Evolutionary conservation across 2,797 vertebrate species (phyloP), one percentile per base, ranked within the genome.

Genomic region (Rachycentron canadum): DNA sequence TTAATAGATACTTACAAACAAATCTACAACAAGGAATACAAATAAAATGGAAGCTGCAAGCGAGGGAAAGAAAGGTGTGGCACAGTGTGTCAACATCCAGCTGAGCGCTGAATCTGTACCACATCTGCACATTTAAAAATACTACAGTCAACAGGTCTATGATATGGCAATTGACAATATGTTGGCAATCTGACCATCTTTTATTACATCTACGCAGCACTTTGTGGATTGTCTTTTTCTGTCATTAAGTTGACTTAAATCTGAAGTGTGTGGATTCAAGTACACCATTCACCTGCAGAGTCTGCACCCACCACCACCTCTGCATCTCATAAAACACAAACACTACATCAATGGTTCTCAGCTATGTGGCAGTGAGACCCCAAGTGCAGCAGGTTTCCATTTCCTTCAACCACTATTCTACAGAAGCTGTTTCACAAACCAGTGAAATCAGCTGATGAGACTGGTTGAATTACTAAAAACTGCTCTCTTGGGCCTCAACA

Each of bases 1-100:
- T 96, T 93, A 97, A 96, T 97, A 95, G 94, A 95, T 95, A 96
- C 95, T 93, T 94, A 92, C 88, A 94, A 96, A 95, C 92, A 95
- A 89, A 96, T 94, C 95, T 97, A 97, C 95, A 96, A 91, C 92
- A 92, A 94, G 85, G 79, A 92, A 95, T 95, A 96, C 92, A 96
- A 96, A 94, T 86, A 91, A 92, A 95, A 93, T 90, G 91, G 90
- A 95, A 94, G 92, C 91, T 94, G 95, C 95, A 97, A 94, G 93
- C 95, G 93, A 88, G 81, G 73, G 86, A 90, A 88, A 84, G 71
- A 62, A 85, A 82, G 50, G 69, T 90, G 87, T 82, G 86, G 83
- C 78, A 80, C 75, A 90, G 81, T 59, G 74, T 77, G 78, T 88
- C 67, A 80, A 85, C 60, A 62, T 69, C 69, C 84, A 89, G 86